phyloP scores from a whole-genome alignment of 2,113 vertebrate species.

The Microtus oregoni region DNA sequence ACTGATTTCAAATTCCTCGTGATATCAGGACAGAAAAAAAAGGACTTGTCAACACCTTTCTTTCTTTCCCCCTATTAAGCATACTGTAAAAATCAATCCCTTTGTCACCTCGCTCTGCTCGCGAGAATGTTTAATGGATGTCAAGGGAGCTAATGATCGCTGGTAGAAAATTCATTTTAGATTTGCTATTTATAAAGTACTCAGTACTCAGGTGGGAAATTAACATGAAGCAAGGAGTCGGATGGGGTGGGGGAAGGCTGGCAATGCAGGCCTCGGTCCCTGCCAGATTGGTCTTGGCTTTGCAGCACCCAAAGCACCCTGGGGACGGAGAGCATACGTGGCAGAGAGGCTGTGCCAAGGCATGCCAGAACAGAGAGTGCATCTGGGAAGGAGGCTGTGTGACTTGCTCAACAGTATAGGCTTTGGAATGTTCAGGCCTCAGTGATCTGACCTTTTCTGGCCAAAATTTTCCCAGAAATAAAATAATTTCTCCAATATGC shows the following conservation, averaged over 20 bases:
- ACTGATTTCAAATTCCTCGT: conserved; percentile 80
- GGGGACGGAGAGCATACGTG: background rate
- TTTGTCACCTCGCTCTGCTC: conserved; percentile 91
- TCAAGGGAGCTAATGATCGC: conserved; percentile 91
- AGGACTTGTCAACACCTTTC: conserved; percentile 88
- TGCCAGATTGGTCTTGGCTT: conserved; percentile 55
- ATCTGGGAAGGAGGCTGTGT: fast-evolving
- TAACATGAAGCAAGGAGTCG: conserved; percentile 86
- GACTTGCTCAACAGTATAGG: background rate
- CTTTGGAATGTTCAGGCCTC: background rate
- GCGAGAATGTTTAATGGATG: conserved; percentile 91
- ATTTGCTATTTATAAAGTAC: conserved; percentile 93
- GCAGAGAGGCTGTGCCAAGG: background rate
- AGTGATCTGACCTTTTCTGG: background rate
- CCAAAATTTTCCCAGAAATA: conserved; percentile 42
- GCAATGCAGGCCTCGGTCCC: conserved; percentile 17
- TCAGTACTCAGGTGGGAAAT: conserved; percentile 91
- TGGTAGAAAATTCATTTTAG: conserved; percentile 92
- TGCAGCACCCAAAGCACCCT: conserved; percentile 4
- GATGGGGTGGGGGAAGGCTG: conserved; percentile 67
- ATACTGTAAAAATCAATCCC: conserved; percentile 91
- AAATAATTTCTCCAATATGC: background rate
- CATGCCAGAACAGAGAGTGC: background rate
- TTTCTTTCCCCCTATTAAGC: conserved; percentile 85
- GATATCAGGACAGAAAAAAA: conserved; percentile 69